Evolutionary conservation across 2,888 invertebrate species (phyloP), one percentile per base, ranked within the genome.

Genomic region (Sphinx pinastri): DNA sequence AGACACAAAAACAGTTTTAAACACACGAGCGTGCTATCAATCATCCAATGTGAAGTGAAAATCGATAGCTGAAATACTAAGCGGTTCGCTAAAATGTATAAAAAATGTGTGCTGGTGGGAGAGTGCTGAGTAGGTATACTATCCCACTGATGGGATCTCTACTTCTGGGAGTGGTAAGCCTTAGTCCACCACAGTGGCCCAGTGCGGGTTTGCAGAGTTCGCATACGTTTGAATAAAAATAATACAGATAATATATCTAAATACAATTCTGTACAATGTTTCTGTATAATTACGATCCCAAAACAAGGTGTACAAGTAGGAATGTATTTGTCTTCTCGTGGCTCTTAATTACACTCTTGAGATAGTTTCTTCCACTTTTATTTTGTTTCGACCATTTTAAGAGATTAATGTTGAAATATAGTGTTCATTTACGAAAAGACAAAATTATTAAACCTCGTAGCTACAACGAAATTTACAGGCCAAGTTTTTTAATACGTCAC

Each of bases 61-160:
- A 63, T 63, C 63, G 63, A 63, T 63, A 63, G 63, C 60, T 60
- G 60, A 47, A 47, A 16, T 60, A 60, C 47, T 60, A 60, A 10
- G n/a, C 45, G 25, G 57, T 60, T 47, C 47, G 60, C 60, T 60
- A 47, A 12, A 45, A 60, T 60, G 60, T 60, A n/a, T n/a, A 60
- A 60, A 59, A 60, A 60, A 60, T 45, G 38, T n/a, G 11, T 13
- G 38, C 10, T 12, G 8, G 54, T 54, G 16, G 14, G n/a, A n/a
- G 52, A 52, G 12, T 4, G 3, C 60, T 16, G 60, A 11, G 16
- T 54, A 16, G 16, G 14, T 54, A n/a, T 54, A 25, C 38, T 38
- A 38, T 5, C 38, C 8, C 38, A 38, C 38, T 38, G 6, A 5
- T 38, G 38, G 25, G 25, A 25, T 25, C 25, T 25, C 25, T 25